Evolutionary conservation across 2,113 vertebrate genomes (phyloP).

Genomic region (Carettochelys insculpta): DNA sequence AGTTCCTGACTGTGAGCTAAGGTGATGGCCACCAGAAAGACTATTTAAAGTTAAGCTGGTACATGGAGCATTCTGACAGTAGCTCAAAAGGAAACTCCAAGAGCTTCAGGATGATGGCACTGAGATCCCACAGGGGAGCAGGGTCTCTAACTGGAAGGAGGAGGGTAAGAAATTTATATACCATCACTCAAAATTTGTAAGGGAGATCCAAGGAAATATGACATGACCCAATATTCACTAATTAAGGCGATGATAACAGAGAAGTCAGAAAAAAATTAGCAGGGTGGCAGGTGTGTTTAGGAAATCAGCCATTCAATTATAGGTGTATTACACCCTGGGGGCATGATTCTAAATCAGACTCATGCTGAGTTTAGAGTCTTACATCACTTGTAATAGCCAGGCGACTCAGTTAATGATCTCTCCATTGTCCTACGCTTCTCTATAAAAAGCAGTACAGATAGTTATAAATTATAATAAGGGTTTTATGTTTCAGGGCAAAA

Average conservation of each 20-base stretch:
- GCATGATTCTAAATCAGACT: not conserved
- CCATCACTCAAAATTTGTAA: not conserved
- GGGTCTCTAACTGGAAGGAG: not conserved
- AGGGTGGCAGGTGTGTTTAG: conserved; percentile 12
- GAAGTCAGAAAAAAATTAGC: not conserved
- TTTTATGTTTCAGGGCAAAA: conserved; percentile 36
- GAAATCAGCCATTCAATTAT: conserved; percentile 27
- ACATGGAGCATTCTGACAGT: not conserved
- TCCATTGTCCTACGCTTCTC: conserved; percentile 58
- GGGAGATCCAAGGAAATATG: not conserved
- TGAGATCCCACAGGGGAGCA: not conserved
- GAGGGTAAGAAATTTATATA: not conserved
- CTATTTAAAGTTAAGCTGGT: not conserved
- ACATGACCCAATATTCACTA: conserved; percentile 4
- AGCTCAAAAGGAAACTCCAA: not conserved
- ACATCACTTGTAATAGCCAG: conserved; percentile 16
- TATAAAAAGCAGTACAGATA: conserved; percentile 58
- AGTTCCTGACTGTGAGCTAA: not conserved
- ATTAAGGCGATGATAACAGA: not conserved
- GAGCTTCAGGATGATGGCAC: not conserved
- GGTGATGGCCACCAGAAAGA: not conserved
- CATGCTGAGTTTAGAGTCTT: conserved; percentile 33
- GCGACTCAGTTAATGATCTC: conserved; percentile 54
- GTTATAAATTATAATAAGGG: conserved; percentile 66
- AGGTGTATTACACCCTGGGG: conserved; percentile 7